A percentile compares a stretch with the other conserved stretches of the same genome.
Evolutionary conservation across 2,113 vertebrate species (phyloP).

Genomic region (Sakesphorus luctuosus): DNA sequence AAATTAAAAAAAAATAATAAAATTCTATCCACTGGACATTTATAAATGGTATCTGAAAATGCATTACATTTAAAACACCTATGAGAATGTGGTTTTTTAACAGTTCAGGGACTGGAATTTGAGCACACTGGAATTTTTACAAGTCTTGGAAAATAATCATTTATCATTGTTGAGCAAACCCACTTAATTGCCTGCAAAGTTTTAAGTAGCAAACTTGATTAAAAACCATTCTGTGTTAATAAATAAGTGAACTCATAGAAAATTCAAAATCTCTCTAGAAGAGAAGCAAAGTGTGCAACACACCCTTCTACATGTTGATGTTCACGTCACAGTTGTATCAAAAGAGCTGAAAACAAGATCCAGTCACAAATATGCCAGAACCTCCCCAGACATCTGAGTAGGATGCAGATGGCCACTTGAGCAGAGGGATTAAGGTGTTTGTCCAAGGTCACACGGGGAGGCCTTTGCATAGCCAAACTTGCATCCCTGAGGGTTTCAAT

Average conservation of each 20-base stretch:
- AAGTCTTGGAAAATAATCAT: conserved; percentile 15
- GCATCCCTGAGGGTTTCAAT: neutral
- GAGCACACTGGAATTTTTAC: neutral
- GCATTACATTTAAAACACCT: conserved; percentile 72
- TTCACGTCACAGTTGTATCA: rapidly evolving
- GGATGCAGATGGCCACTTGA: neutral
- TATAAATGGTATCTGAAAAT: conserved; percentile 76
- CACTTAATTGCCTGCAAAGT: conserved; percentile 8
- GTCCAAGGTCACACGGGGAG: neutral
- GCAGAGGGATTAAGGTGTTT: neutral
- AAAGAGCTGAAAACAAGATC: neutral
- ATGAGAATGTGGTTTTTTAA: conserved; percentile 36
- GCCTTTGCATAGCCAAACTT: neutral
- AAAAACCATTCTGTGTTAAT: neutral
- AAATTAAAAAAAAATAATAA: conserved; percentile 80
- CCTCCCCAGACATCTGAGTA: neutral
- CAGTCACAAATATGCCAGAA: neutral
- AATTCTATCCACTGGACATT: conserved; percentile 73
- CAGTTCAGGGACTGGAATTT: conserved; percentile 13
- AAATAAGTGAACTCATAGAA: neutral
- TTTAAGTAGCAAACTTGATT: neutral
- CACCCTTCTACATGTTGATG: neutral
- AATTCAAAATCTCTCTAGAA: neutral
- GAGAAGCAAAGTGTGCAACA: neutral
- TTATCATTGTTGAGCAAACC: conserved; percentile 11